A percentile compares a stretch with the other conserved stretches of the same genome.
These are phyloP conservation scores for Melanotaenia pygmaea DNA, from an alignment of 2,797 vertebrate genomes.

Conservation along the genomic window DNA sequence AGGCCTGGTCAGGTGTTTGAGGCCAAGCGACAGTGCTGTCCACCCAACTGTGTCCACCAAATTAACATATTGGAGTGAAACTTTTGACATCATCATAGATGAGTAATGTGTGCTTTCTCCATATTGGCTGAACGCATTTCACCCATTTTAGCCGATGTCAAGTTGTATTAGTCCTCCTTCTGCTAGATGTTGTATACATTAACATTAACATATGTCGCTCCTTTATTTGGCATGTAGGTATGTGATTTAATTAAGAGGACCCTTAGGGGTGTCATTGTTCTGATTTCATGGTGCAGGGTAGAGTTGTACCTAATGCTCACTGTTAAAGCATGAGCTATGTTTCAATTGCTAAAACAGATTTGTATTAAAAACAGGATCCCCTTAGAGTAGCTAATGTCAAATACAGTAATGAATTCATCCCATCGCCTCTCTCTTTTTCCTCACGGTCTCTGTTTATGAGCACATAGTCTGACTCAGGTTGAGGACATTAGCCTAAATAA, in stretches of 20 bases:
- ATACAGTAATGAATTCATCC: slow-evolving; percentile 35
- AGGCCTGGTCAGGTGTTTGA: slow-evolving; percentile 54
- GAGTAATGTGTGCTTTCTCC: slow-evolving; percentile 41
- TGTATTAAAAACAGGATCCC: slow-evolving; percentile 52
- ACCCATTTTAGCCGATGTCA: slow-evolving; percentile 28
- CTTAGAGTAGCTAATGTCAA: slow-evolving; percentile 43
- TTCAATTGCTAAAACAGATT: slow-evolving; percentile 62
- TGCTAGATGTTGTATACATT: slow-evolving; percentile 42
- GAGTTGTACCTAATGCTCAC: slow-evolving; percentile 27
- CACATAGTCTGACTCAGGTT: slow-evolving; percentile 39
- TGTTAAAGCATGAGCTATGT: slow-evolving; percentile 25
- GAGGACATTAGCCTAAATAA: slow-evolving; percentile 59
- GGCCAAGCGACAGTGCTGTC: slow-evolving; percentile 41
- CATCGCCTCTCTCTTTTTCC: slow-evolving; percentile 2
- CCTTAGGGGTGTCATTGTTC: slow-evolving; percentile 22
- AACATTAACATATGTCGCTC: slow-evolving; percentile 41
- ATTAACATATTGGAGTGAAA: slow-evolving; percentile 41
- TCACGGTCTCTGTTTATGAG: slow-evolving; percentile 28
- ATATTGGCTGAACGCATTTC: slow-evolving; percentile 13
- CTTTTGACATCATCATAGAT: slow-evolving; percentile 28
- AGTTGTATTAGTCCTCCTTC: slow-evolving; percentile 43
- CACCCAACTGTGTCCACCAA: slow-evolving; percentile 29
- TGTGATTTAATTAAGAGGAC: slow-evolving; percentile 51
- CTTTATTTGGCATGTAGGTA: slow-evolving; percentile 40
- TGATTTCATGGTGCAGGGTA: slow-evolving; percentile 45